Percentiles rank a stretch among this genome's conserved stretches.
phyloP scores from a whole-genome alignment of 2,797 vertebrate genomes.

The Pseudopleuronectes americanus region DNA sequence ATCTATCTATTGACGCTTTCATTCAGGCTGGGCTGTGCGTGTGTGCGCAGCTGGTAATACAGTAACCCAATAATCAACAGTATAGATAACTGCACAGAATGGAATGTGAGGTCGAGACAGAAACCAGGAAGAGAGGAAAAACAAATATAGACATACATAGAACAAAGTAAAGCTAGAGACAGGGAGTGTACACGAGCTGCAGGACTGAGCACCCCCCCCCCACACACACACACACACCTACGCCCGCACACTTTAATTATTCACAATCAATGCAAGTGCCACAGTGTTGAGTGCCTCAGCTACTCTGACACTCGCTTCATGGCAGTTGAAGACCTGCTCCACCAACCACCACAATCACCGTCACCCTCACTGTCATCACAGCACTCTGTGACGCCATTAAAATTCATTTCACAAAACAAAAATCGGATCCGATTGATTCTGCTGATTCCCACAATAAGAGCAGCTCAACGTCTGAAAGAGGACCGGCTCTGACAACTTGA shows the following conservation, averaged over 20 bases:
- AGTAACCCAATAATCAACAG: slow-evolving; percentile 48
- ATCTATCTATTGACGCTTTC: slow-evolving; percentile 45
- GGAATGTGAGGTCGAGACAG: background rate
- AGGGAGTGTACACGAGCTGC: slow-evolving; percentile 26
- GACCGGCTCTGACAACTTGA: slow-evolving; percentile 23
- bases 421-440: slow-evolving; percentile 66
- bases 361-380: slow-evolving; percentile 37
- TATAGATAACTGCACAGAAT: slow-evolving; percentile 31
- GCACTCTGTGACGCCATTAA: slow-evolving; percentile 43
- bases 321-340: slow-evolving; percentile 50
- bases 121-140: background rate
- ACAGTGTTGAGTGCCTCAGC: slow-evolving; percentile 53
- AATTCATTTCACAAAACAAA: slow-evolving; percentile 57
- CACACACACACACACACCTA: background rate
- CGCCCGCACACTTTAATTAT: slow-evolving; percentile 54
- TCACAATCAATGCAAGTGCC: slow-evolving; percentile 68
- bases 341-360: slow-evolving; percentile 42
- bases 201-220: slow-evolving; percentile 7
- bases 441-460: slow-evolving; percentile 39
- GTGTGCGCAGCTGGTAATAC: slow-evolving; percentile 36
- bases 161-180: slow-evolving; percentile 21
- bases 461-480: slow-evolving; percentile 18
- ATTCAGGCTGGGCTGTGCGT: slow-evolving; percentile 22
- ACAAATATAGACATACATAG: background rate
- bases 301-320: slow-evolving; percentile 57